Evolutionary conservation across 2,797 vertebrate species (phyloP), one percentile per base, ranked within the genome.

Genomic region (Neopelma chrysocephalum): DNA sequence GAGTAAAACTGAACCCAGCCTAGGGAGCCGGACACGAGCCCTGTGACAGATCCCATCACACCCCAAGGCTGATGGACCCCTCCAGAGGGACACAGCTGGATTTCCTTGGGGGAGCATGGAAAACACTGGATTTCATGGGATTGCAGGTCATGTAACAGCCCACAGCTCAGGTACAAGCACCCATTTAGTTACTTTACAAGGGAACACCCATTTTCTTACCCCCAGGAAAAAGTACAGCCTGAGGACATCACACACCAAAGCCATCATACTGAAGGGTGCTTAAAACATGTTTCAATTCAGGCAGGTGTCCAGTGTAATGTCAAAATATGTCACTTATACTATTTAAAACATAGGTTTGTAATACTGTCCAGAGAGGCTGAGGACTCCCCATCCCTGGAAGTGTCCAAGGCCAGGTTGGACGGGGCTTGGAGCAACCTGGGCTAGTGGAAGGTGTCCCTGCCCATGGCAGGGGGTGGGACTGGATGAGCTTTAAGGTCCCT

Each of bases 161-260:
- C 38, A 22, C 6, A 56, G 62, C 45, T 47, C 76, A 25, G 3
- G 0, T 3, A 27, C 10, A 3, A 31, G 22, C 0, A 2, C 19
- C 47, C 4, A 1, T 29, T 38, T 8, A 6, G 26, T 12, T 20
- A 4, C 22, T 84, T 21, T 5, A 11, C 54, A 12, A 45, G 26
- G 25, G 25, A 84, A 45, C 11, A 7, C 11, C 29, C 4, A n/a
- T 51, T 42, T 38, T 16, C 23, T 45, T 47, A 53, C 2, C 21
- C 54, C 51, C 36, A 32, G 71, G 38, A 27, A 27, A 5, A n/a
- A 32, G 6, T 4, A 31, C 26, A 47, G 8, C 4, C 4, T 8
- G 26, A 57, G 29, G 31, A 36, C 14, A 68, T 19, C 47, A 21
- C 32, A 50, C 36, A 47, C 3, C 57, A 21, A n/a, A 81, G 21